phyloP scores from a whole-genome alignment of 2,113 vertebrate species.

The Puffinus mauretanicus region DNA sequence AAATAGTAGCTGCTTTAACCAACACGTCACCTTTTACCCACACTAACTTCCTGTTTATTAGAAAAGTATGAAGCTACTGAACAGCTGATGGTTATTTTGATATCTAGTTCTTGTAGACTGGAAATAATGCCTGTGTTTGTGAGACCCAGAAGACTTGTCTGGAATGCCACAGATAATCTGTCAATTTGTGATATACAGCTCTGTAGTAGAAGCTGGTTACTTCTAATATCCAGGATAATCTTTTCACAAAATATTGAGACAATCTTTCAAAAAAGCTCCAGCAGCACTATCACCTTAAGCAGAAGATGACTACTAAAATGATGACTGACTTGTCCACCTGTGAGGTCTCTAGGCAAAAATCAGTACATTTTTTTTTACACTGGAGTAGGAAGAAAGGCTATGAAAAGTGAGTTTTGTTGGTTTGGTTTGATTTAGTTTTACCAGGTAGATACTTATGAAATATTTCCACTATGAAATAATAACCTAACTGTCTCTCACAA shows the following conservation, averaged over 20 bases:
- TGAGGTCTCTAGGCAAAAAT: background rate
- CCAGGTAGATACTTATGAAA: background rate
- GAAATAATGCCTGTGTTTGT: background rate
- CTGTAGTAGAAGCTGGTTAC: background rate
- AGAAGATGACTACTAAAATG: background rate
- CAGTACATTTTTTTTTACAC: fast-evolving
- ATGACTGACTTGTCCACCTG: background rate
- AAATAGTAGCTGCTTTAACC: background rate
- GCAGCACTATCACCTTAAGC: background rate
- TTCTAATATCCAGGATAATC: background rate
- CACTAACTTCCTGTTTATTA: background rate
- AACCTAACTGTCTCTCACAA: background rate
- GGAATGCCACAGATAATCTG: background rate
- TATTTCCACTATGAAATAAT: background rate
- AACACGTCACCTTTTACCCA: background rate
- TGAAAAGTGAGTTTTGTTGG: background rate
- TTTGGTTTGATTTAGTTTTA: background rate
- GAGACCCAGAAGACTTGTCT: background rate
- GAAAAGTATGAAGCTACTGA: background rate
- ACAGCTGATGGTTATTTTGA: background rate
- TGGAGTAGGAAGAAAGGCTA: background rate
- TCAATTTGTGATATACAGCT: background rate
- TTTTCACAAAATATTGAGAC: background rate
- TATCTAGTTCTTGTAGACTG: background rate
- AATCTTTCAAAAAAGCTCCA: background rate